A percentile compares a stretch with the other conserved stretches of the same genome.
Evolutionary conservation across 2,888 invertebrate species (phyloP).

Genomic region (Morpho helenor): DNA sequence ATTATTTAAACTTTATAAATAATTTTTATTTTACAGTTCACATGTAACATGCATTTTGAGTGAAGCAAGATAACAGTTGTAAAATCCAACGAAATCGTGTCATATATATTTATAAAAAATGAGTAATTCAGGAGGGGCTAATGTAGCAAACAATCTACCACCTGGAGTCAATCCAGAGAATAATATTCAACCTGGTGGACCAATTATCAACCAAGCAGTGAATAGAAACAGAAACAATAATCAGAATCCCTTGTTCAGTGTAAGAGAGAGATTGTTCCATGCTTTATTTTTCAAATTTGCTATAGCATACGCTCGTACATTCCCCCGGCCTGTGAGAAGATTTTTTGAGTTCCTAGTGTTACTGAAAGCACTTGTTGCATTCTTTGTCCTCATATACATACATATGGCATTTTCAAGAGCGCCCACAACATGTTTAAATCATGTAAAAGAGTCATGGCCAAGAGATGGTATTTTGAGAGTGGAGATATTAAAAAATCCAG

Average conservation of each 20-base stretch:
- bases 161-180: slow-evolving; percentile 74
- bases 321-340: slow-evolving; percentile 90
- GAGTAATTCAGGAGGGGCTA: slow-evolving; percentile 60
- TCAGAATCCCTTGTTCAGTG: slow-evolving; percentile 89
- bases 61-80: slow-evolving; percentile 15
- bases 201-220: slow-evolving; percentile 70
- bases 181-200: slow-evolving; percentile 76
- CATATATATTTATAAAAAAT: slow-evolving; percentile 32
- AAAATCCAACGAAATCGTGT: too few species aligned
- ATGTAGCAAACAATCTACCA: slow-evolving; percentile 63
- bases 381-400: slow-evolving; percentile 95
- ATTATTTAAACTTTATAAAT: neutral
- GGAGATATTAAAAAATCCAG: slow-evolving; percentile 87
- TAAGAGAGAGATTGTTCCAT: slow-evolving; percentile 95
- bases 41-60: slow-evolving; percentile 42
- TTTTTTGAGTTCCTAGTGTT: slow-evolving; percentile 91
- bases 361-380: slow-evolving; percentile 87
- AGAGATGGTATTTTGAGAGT: slow-evolving; percentile 96
- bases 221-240: slow-evolving; percentile 79
- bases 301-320: slow-evolving; percentile 93
- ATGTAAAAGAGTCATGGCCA: slow-evolving; percentile 94
- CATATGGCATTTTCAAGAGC: slow-evolving; percentile 96
- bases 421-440: slow-evolving; percentile 95
- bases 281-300: slow-evolving; percentile 96
- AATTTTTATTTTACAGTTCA: slow-evolving; percentile 46